Conservation (phyloP, 2,888 invertebrate genomes). For the Drosophila gaucha region DNA sequence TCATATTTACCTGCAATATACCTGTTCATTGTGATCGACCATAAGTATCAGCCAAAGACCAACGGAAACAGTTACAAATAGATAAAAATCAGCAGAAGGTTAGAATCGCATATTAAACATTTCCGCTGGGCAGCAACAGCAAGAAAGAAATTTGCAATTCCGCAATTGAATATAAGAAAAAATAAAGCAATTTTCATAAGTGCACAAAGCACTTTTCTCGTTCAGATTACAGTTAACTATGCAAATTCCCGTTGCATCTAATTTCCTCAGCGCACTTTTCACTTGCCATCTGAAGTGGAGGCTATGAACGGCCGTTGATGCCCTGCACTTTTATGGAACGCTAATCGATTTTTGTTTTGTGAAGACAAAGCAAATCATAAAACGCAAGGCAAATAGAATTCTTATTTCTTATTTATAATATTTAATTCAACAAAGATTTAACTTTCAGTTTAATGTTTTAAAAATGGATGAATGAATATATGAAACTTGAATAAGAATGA, state of each 20-base stretch:
- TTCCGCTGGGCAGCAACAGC: conserved; percentile 48
- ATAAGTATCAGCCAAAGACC: background rate
- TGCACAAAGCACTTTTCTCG: conserved; percentile 31
- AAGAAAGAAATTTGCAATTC: conserved; percentile 40
- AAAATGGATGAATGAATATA: no score
- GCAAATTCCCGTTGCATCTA: conserved; percentile 41
- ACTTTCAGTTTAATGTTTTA: no score
- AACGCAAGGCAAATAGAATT: no score
- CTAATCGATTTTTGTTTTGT: background rate
- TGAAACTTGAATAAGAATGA: no score
- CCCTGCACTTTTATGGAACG: no score
- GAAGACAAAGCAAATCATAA: no score
- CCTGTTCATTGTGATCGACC: background rate
- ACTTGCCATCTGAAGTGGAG: background rate
- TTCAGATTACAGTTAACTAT: conserved; percentile 43
- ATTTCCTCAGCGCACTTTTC: conserved; percentile 21
- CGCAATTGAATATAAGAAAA: conserved; percentile 31
- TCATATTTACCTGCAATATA: background rate
- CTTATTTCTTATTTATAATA: no score
- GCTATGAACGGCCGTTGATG: background rate
- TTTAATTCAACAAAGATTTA: no score
- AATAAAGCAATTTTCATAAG: conserved; percentile 49
- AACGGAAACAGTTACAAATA: background rate
- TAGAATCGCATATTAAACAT: conserved; percentile 37
- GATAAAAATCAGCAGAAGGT: conserved; percentile 24